Base-by-base conservation (phyloP, 2,888 invertebrate species). In the Bembecia ichneumoniformis region DNA sequence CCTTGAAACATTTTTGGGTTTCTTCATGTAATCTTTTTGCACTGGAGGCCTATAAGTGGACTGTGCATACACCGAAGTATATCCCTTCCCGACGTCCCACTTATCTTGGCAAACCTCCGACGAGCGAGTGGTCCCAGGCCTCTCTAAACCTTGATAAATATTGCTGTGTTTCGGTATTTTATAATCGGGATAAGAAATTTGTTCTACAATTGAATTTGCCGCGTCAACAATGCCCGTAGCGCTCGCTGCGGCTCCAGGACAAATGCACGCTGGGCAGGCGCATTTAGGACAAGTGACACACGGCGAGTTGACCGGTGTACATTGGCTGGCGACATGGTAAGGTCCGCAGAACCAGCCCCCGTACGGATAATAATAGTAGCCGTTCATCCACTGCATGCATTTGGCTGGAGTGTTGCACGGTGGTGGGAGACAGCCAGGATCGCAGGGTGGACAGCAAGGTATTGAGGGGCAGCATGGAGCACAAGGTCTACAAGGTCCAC, bases 271-370 rank as follows among this genome's bases (percentile, higher is more conserved):
- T 9, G n/a, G 11, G 13, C 46, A 46, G 13, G 46, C 49, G 43
- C 45, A 43, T 28, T 46, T 46, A 5, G 52, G 48, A 17, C 49
- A 55, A 5, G 52, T 50, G 10, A 47, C 50, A 35, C 52, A 54
- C 0, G 53, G 51, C 1, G 36, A 43, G 0, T 65, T 64, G 1
- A 66, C 61, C 0, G 77, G 74, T 7, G 53, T 47, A 51, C 79
- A 78, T 2, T 65, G 66, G 2, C 76, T 78, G 0, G 62, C 36
- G 0, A 78, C 76, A 50, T 82, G 81, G 55, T 82, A 82, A 0
- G 82, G 82, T 0, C 82, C 82, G 46, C 82, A 81, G 57, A 79
- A 81, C 82, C 82, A 82, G 44, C 64, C 71, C 2, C 82, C 82
- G 48, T 82, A 82, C 0, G 82, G 82, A 47, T 82, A 82, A 55